Evolutionary conservation across 2,113 vertebrate species (phyloP).

Genomic region (Marmota monax): DNA sequence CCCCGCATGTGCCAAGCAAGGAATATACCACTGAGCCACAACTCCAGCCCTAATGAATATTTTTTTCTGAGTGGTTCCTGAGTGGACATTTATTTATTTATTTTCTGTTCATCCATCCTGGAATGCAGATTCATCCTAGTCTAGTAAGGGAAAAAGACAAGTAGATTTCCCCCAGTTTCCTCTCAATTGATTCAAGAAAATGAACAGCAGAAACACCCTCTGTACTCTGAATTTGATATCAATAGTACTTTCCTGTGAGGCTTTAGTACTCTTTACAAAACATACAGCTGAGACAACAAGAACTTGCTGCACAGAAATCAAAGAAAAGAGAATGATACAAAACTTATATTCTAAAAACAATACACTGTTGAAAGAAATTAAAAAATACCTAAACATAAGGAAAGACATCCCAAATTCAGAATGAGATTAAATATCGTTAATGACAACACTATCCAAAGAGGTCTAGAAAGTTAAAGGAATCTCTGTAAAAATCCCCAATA

Average conservation of each 20-base stretch:
- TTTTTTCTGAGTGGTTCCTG: neutral
- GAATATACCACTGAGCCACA: too few relatives aligned
- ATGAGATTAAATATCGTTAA: neutral
- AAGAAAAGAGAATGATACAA: neutral
- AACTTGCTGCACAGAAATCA: neutral
- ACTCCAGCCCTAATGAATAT: neutral
- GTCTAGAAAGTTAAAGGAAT: neutral
- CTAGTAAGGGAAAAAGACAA: neutral
- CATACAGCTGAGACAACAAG: neutral
- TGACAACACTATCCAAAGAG: neutral
- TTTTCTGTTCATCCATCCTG: neutral
- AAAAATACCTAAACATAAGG: neutral
- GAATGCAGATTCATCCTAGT: neutral
- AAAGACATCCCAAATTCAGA: neutral
- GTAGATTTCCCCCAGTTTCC: neutral
- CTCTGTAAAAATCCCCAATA: neutral
- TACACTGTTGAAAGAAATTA: neutral
- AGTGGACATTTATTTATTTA: neutral
- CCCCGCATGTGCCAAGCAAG: too few relatives aligned
- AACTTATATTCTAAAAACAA: neutral
- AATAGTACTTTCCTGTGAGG: neutral
- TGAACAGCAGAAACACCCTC: neutral
- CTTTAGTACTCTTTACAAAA: neutral
- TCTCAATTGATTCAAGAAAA: neutral
- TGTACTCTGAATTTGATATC: neutral